These are phyloP conservation scores for Mya arenaria DNA, from an alignment of 1,140 invertebrate genomes.

Conservation along the genomic window DNA sequence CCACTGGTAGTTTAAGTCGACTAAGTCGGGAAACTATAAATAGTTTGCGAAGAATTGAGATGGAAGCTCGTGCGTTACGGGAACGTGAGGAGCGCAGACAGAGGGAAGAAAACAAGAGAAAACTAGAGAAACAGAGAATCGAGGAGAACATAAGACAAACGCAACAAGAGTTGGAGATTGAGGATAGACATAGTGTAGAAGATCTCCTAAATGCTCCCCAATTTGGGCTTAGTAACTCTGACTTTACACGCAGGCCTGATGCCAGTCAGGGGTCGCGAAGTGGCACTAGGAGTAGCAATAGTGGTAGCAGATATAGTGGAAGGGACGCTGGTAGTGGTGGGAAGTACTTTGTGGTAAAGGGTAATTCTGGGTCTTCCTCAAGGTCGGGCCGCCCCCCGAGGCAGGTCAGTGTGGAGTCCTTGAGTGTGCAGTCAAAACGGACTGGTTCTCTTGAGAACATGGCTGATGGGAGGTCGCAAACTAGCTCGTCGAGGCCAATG, in stretches of 20 bases:
- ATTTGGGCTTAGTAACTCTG: background rate
- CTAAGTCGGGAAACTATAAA: conserved; percentile 69
- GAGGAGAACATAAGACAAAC: conserved; percentile 85
- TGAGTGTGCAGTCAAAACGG: conserved; percentile 50
- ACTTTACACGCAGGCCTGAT: conserved; percentile 15
- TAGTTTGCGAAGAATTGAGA: conserved; percentile 68
- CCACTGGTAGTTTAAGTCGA: conserved; percentile 58
- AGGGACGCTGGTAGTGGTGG: conserved; percentile 56
- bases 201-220: conserved; percentile 68
- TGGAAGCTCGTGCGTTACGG: conserved; percentile 68
- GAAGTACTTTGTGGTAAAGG: conserved; percentile 74
- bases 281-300: background rate
- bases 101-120: conserved; percentile 80
- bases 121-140: conserved; percentile 83
- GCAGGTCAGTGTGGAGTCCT: conserved; percentile 57
- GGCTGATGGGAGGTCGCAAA: conserved; percentile 46
- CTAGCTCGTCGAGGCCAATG: background rate
- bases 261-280: background rate
- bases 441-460: conserved; percentile 69
- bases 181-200: conserved; percentile 81
- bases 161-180: conserved; percentile 86
- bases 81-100: conserved; percentile 71
- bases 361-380: background rate
- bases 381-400: conserved; percentile 20
- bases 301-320: background rate